phyloP scores from a whole-genome alignment of 2,888 invertebrate species.

The Neria commutata region DNA sequence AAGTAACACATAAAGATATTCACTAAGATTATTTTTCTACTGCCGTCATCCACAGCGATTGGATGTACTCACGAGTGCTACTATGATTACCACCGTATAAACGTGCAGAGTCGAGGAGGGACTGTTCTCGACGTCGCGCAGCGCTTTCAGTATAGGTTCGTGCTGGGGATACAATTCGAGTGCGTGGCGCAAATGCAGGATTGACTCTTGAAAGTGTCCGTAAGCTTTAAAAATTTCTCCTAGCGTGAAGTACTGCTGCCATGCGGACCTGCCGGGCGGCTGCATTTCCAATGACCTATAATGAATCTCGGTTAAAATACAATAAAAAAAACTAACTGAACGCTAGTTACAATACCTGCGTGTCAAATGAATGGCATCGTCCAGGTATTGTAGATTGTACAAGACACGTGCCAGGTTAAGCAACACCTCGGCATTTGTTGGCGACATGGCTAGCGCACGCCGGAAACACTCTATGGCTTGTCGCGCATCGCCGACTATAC shows the following conservation, averaged over 20 bases:
- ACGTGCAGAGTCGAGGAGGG: slow-evolving; percentile 82
- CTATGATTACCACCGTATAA: slow-evolving; percentile 85
- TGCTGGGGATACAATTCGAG: slow-evolving; percentile 85
- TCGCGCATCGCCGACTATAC: slow-evolving; percentile 85
- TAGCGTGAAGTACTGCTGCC: slow-evolving; percentile 90
- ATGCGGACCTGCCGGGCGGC: slow-evolving; percentile 83
- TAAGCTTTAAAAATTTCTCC: slow-evolving; percentile 92
- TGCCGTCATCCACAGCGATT: not conserved
- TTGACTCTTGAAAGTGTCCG: slow-evolving; percentile 87
- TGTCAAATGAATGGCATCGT: slow-evolving; percentile 88
- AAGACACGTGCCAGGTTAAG: slow-evolving; percentile 84
- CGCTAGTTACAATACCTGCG: slow-evolving; percentile 63
- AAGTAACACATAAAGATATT: not conserved
- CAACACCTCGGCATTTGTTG: slow-evolving; percentile 85
- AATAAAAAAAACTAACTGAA: not conserved
- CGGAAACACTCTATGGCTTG: slow-evolving; percentile 90
- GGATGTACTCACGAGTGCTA: slow-evolving; percentile 74
- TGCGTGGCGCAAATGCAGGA: slow-evolving; percentile 80
- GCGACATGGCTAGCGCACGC: slow-evolving; percentile 81
- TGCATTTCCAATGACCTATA: slow-evolving; percentile 77
- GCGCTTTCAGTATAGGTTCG: slow-evolving; percentile 78
- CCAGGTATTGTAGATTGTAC: slow-evolving; percentile 85
- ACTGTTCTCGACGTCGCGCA: slow-evolving; percentile 82
- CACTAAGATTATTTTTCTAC: not conserved
- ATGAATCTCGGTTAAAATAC: not conserved